phyloP scores from a whole-genome alignment of 2,888 invertebrate genomes.

The Drosophila crucigera region DNA sequence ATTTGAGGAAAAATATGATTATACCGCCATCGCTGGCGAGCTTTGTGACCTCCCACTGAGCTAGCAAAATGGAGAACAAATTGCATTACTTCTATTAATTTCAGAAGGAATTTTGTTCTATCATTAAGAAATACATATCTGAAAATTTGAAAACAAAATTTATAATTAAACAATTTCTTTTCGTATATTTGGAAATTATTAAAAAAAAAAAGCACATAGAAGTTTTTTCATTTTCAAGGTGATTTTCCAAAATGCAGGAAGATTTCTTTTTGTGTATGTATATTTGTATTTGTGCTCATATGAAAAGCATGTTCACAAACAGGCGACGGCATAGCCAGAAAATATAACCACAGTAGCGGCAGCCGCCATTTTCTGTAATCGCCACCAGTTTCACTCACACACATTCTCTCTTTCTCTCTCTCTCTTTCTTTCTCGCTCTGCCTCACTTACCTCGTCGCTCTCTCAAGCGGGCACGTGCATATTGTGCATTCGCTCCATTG shows the following conservation, averaged over 20 bases:
- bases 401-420: neutral
- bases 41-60: neutral
- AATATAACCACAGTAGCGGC: neutral
- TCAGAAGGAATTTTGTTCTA: too few relatives aligned
- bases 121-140: neutral
- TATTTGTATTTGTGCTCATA: neutral
- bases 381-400: neutral
- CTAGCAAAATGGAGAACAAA: neutral
- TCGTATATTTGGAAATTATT: neutral
- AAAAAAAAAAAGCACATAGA: neutral
- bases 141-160: neutral
- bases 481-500: conserved; percentile 9
- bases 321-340: neutral
- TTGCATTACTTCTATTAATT: too few relatives aligned
- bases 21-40: too few relatives aligned
- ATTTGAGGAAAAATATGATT: neutral
- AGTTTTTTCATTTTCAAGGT: neutral
- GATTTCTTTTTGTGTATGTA: neutral
- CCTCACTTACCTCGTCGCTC: neutral
- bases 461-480: conserved; percentile 3
- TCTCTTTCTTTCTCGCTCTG: too few relatives aligned
- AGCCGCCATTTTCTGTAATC: conserved; percentile 7
- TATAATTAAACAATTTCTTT: neutral
- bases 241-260: neutral
- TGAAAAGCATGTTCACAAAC: conserved; percentile 5